phyloP scores from a whole-genome alignment of 2,113 vertebrate genomes.

The Chaetodon auriga region DNA sequence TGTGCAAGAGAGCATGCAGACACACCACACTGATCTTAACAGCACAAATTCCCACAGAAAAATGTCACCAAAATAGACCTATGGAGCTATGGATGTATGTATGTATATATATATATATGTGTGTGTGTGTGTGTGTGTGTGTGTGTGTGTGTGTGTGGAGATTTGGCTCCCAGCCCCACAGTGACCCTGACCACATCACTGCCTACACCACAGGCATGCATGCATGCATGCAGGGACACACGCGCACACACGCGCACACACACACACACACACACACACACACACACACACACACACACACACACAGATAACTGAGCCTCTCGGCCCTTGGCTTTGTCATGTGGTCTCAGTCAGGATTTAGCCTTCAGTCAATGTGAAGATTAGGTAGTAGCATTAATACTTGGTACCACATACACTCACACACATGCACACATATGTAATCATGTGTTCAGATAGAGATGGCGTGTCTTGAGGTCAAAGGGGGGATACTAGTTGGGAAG shows the following conservation, averaged over 20 bases:
- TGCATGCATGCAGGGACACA: background rate
- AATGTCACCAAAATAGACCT: conserved; percentile 9
- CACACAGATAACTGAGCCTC: conserved; percentile 11
- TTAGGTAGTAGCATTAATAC: conserved; percentile 48
- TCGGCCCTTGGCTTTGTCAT: conserved; percentile 41
- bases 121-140: background rate
- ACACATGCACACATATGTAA: background rate
- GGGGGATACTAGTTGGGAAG: background rate
- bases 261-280: background rate
- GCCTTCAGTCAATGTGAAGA: conserved; percentile 44
- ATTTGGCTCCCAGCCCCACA: conserved; percentile 13
- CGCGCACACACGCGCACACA: background rate
- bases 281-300: conserved; percentile 14
- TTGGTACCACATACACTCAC: conserved; percentile 8
- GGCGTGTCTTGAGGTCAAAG: background rate
- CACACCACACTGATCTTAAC: background rate
- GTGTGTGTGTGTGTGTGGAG: background rate
- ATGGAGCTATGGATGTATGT: background rate
- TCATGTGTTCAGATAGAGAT: background rate
- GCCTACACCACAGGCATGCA: background rate
- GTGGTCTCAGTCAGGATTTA: conserved; percentile 60
- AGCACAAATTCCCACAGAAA: conserved; percentile 11
- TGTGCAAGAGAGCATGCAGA: background rate
- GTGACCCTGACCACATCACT: conserved; percentile 24
- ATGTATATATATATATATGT: conserved; percentile 5